Evolutionary conservation across 2,113 vertebrate genomes (phyloP).

Genomic region (Phoxinus phoxinus): DNA sequence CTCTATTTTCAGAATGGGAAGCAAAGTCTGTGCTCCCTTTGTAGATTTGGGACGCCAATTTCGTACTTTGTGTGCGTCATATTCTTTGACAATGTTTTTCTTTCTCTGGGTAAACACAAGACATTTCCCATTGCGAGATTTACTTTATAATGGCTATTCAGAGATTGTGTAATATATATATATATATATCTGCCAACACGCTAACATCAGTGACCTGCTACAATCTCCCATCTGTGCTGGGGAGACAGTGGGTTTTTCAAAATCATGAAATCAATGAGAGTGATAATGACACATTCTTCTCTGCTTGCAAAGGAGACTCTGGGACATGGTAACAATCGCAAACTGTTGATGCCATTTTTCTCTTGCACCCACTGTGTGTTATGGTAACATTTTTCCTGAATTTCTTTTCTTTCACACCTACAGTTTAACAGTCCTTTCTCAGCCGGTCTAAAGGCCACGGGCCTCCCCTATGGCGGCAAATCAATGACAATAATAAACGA

Average conservation of each 20-base stretch:
- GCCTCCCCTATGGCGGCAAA: too few relatives aligned
- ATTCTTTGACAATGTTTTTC: conserved; percentile 2
- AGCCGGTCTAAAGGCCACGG: conserved; percentile 64
- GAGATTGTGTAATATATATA: background rate
- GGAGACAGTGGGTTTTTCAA: conserved; percentile 12
- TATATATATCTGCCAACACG: background rate
- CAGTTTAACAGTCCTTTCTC: conserved; percentile 58
- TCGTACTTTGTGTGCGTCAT: background rate
- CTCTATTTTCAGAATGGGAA: conserved; percentile 55
- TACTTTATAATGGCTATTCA: conserved; percentile 14
- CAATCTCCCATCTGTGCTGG: background rate
- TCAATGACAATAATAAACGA: too few relatives aligned
- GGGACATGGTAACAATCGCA: conserved; percentile 22
- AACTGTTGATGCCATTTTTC: conserved; percentile 63
- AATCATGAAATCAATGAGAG: conserved; percentile 4
- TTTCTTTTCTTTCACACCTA: conserved; percentile 71
- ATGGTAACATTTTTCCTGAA: conserved; percentile 64
- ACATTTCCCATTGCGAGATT: conserved; percentile 3
- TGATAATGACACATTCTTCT: conserved; percentile 11
- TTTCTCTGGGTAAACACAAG: background rate
- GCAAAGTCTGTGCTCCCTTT: conserved; percentile 29
- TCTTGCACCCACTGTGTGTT: conserved; percentile 62
- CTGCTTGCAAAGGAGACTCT: conserved; percentile 45
- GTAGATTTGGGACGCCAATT: conserved; percentile 27
- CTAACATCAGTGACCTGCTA: background rate